Base-by-base conservation (phyloP, 37 sponge, comb jelly and placozoan genomes). In the Beroe forskalii region DNA sequence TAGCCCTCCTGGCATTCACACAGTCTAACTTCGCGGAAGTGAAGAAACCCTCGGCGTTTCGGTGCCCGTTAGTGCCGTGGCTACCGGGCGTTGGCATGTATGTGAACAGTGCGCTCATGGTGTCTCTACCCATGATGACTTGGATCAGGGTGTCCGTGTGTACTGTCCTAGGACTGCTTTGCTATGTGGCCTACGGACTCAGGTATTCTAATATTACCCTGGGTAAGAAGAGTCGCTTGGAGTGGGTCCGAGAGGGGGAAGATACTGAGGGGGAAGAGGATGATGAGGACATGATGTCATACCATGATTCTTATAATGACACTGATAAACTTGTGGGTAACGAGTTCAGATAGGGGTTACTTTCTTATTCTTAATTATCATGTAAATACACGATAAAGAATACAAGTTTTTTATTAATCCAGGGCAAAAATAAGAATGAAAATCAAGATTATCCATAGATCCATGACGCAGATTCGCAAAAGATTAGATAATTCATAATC, bases 1-100 rank as follows among this genome's bases (percentile, higher is more conserved):
- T 80, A 0, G 35, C 48, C 39, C 14, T 43, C 4, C 25, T 41
- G 6, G 8, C 2, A n/a, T 1, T 80, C 30, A 41, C n/a, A 38
- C 44, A 42, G 28, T 44, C 17, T 35, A 30, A 30, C 4, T 23
- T 44, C 1, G 27, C 27, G n/a, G 86, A 80, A 42, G 30, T 44
- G 17, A 19, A 38, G 86, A 42, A 42, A 44, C 30, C 55, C 3
- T 28, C 40, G 30, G 9, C 86, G 24, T 80, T 80, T 25, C 27
- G 35, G 55, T 80, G 86, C 42, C 86, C 86, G 38, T 48, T 80
- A 37, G 86, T 80, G 2, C 86, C 86, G 9, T 80, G 86, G 86
- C 30, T 80, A 41, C 86, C 86, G 2, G 86, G 40, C 27, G 55
- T 38, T 6, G 86, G 86, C 2, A 12, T 80, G 17, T 38, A 38